A percentile compares a stretch with the other conserved stretches of the same genome.
phyloP scores from a whole-genome alignment of 2,797 vertebrate species.

The Menidia menidia region DNA sequence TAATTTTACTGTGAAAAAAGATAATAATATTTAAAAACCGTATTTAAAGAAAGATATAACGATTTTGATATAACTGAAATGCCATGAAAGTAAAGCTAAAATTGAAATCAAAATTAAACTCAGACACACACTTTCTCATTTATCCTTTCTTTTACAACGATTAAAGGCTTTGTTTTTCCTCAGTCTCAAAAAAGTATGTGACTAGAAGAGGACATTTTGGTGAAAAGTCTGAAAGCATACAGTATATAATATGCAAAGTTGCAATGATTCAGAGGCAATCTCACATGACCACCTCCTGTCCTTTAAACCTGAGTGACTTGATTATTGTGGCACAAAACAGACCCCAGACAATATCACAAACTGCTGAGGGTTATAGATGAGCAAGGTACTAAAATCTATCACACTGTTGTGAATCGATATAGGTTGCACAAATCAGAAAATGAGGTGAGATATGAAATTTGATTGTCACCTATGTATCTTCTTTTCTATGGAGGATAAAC shows the following conservation, averaged over 20 bases:
- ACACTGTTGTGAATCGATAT: constrained; percentile 8
- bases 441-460: neutral
- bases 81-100: neutral
- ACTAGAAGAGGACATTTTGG: constrained; percentile 67
- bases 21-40: too few species aligned
- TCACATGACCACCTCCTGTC: constrained; percentile 43
- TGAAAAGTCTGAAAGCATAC: too few species aligned
- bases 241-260: constrained; percentile 32
- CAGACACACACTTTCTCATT: constrained; percentile 15
- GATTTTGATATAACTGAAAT: neutral
- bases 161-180: constrained; percentile 42
- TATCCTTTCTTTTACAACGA: constrained; percentile 31
- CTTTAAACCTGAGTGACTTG: constrained; percentile 32
- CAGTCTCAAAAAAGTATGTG: constrained; percentile 55
- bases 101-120: constrained; percentile 9
- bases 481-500: constrained; percentile 10
- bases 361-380: constrained; percentile 35
- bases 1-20: constrained; percentile 10
- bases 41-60: neutral
- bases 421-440: neutral
- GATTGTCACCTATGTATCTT: neutral
- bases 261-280: constrained; percentile 38
- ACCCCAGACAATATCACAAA: constrained; percentile 30
- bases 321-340: constrained; percentile 27
- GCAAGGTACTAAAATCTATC: constrained; percentile 22